These are phyloP conservation scores for Opisthograptis luteolata DNA, from an alignment of 2,888 invertebrate species.

Conservation along the genomic window DNA sequence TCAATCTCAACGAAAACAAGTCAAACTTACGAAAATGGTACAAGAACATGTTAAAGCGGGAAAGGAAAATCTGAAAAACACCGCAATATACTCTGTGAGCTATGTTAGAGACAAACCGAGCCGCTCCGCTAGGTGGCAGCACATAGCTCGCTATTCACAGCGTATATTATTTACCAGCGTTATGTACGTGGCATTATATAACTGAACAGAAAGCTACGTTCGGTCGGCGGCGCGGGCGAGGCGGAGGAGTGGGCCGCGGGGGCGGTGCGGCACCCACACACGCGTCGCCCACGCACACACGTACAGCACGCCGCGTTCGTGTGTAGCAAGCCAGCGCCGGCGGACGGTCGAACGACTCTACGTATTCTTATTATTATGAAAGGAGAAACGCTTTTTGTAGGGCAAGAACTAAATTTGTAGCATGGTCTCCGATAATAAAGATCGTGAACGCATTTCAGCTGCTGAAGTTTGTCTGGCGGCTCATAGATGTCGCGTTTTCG, in stretches of 20 bases:
- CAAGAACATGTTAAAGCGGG: slow-evolving; percentile 56
- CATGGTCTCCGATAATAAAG: slow-evolving; percentile 80
- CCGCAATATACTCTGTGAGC: slow-evolving; percentile 54
- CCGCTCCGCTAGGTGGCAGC: slow-evolving; percentile 81
- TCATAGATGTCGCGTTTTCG: slow-evolving; percentile 80
- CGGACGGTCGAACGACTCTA: slow-evolving; percentile 71
- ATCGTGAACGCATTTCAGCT: slow-evolving; percentile 81
- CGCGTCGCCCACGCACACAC: slow-evolving; percentile 52
- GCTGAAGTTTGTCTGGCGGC: slow-evolving; percentile 74
- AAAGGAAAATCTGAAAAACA: slow-evolving; percentile 68
- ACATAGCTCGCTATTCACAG: slow-evolving; percentile 78
- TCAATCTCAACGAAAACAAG: slow-evolving; percentile 27
- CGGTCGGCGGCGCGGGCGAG: slow-evolving; percentile 42
- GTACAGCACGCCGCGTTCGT: slow-evolving; percentile 56
- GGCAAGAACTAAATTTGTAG: slow-evolving; percentile 84
- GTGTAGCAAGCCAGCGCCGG: slow-evolving; percentile 78
- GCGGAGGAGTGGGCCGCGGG: slow-evolving; percentile 36
- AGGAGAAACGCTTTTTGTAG: slow-evolving; percentile 85
- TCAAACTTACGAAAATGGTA: slow-evolving; percentile 46
- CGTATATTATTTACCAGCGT: slow-evolving; percentile 80
- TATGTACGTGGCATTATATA: slow-evolving; percentile 81
- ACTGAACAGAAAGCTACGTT: slow-evolving; percentile 83
- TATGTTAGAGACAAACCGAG: slow-evolving; percentile 60
- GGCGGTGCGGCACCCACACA: slow-evolving; percentile 45
- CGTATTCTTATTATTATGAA: slow-evolving; percentile 86